Conservation (phyloP, 92 coral and sea anemone species). For the Zoanthus solanderi region DNA sequence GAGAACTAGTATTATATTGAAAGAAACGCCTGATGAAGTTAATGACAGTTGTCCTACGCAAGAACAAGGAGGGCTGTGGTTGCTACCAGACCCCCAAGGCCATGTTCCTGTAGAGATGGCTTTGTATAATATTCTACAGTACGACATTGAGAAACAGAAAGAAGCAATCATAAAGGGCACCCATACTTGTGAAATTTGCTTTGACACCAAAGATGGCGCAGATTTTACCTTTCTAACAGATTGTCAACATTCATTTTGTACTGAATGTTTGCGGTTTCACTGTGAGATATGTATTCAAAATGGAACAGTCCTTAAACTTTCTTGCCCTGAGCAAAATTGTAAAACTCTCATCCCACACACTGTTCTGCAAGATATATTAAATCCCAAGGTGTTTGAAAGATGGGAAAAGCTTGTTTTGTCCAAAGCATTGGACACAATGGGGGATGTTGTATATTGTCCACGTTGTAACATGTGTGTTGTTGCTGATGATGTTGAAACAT, state of each 20-base stretch:
- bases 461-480: conserved; percentile 88
- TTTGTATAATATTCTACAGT: conserved; percentile 76
- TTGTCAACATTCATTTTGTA: conserved; percentile 88
- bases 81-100: not conserved
- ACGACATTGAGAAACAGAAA: conserved; percentile 79
- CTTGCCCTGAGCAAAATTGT: conserved; percentile 86
- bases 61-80: not conserved
- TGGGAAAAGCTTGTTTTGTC: conserved; percentile 87
- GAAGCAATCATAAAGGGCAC: conserved; percentile 67
- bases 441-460: conserved; percentile 91
- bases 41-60: not conserved
- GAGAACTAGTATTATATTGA: conserved; percentile 62
- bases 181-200: conserved; percentile 90
- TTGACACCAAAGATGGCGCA: conserved; percentile 81
- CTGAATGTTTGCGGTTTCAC: conserved; percentile 80
- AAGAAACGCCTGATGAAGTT: conserved; percentile 50
- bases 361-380: conserved; percentile 75
- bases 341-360: conserved; percentile 75
- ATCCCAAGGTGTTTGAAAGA: conserved; percentile 72
- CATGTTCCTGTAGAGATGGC: conserved; percentile 66
- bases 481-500: conserved; percentile 82
- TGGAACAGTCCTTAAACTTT: conserved; percentile 80
- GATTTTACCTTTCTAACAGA: conserved; percentile 85
- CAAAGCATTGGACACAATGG: conserved; percentile 89
- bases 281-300: conserved; percentile 82